These are phyloP conservation scores for Suricata suricatta DNA, from an alignment of 2,113 vertebrate genomes.

Conservation along the genomic window DNA sequence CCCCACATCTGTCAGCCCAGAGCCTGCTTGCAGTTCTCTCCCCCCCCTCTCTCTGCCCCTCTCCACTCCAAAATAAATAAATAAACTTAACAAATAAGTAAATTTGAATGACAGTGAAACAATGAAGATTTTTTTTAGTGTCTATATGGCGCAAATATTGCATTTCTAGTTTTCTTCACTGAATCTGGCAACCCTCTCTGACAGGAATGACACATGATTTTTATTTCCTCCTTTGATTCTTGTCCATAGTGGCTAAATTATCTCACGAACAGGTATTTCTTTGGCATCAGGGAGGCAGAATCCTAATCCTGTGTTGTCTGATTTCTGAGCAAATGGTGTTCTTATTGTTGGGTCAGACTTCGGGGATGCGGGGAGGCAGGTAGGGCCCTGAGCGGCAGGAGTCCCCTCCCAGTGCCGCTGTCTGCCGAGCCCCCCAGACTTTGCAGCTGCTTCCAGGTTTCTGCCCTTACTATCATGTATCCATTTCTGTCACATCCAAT, in stretches of 20 bases:
- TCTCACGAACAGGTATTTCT: neutral
- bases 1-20: no score
- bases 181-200: neutral
- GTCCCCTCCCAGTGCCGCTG: neutral
- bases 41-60: no score
- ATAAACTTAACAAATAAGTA: no score
- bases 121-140: neutral
- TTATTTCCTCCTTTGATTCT: neutral
- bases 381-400: fast-evolving
- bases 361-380: neutral
- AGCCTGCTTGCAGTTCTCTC: no score
- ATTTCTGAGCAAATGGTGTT: neutral
- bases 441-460: neutral
- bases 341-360: neutral
- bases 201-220: neutral
- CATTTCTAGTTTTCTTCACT: neutral
- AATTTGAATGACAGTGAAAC: neutral
- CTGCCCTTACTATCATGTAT: neutral
- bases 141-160: neutral
- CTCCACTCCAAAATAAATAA: no score
- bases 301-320: neutral
- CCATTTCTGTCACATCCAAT: neutral
- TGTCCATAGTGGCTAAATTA: neutral
- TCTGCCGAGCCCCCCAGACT: neutral
- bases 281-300: neutral